Percentiles rank a stretch among this genome's conserved stretches.
Conservation (phyloP, 2,797 vertebrate species). For the Premnoplex brunnescens region DNA sequence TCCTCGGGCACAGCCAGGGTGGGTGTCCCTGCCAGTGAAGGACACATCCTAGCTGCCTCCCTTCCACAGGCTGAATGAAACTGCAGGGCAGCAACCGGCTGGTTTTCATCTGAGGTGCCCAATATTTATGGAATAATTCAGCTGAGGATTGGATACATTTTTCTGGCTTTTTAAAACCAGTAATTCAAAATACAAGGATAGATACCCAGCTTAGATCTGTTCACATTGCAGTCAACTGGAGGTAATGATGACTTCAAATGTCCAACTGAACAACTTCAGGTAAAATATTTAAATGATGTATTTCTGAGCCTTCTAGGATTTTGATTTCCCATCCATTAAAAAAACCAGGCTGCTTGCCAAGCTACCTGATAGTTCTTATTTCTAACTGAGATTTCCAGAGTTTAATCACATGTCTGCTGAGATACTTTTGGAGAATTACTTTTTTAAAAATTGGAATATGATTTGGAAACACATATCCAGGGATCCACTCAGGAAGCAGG, state of each 20-base stretch:
- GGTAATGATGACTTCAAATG: not conserved
- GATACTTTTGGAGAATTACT: slow-evolving; percentile 10
- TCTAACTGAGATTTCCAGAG: slow-evolving; percentile 39
- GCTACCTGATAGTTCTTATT: slow-evolving; percentile 29
- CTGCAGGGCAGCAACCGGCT: not conserved
- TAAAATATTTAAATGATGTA: not conserved
- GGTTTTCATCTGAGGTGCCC: not conserved
- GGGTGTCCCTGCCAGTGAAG: accelerated
- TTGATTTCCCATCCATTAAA: slow-evolving; percentile 41
- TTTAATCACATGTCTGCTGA: slow-evolving; percentile 43
- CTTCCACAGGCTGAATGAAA: not conserved
- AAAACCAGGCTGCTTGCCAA: not conserved
- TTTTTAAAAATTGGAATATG: slow-evolving; percentile 48
- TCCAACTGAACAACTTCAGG: not conserved
- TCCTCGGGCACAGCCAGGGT: not conserved
- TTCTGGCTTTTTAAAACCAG: not conserved
- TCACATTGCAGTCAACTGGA: not conserved
- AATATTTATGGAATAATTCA: not conserved
- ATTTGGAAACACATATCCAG: slow-evolving; percentile 55
- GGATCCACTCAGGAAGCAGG: slow-evolving; percentile 16
- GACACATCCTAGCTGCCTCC: not conserved
- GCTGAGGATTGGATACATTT: not conserved
- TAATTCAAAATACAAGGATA: not conserved
- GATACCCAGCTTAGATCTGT: not conserved
- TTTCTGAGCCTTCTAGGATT: slow-evolving; percentile 19